These are phyloP conservation scores for Trichonephila clavipes DNA, from an alignment of 1,140 invertebrate genomes.

Conservation along the genomic window DNA sequence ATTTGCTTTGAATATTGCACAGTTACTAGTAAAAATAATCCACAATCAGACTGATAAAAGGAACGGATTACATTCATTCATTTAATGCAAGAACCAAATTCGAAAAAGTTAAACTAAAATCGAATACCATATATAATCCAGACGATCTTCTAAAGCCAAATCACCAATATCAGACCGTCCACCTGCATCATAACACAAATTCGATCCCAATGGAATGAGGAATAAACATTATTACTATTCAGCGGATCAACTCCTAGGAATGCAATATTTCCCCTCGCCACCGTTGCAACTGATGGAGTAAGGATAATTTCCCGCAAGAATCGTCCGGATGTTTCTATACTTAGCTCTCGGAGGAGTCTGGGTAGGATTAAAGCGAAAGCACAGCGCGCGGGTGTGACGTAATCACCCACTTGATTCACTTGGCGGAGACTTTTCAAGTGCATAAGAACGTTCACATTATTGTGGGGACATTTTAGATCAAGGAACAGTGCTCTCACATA, in stretches of 20 bases:
- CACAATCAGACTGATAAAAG: no score
- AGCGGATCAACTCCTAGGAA: neutral
- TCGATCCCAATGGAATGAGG: neutral
- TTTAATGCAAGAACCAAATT: no score
- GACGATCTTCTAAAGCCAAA: no score
- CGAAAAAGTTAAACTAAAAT: no score
- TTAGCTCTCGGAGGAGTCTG: neutral
- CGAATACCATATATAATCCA: no score
- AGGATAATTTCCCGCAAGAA: neutral
- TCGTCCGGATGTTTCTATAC: slow-evolving; percentile 18
- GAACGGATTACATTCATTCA: no score
- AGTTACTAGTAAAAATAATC: no score
- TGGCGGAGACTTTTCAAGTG: neutral
- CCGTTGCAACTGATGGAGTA: neutral
- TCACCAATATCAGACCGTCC: no score
- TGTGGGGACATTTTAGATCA: neutral
- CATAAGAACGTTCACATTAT: slow-evolving; percentile 30
- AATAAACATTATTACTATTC: neutral
- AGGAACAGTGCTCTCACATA: neutral
- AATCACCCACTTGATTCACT: slow-evolving; percentile 49
- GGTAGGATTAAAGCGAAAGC: slow-evolving; percentile 1
- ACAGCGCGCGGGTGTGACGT: slow-evolving; percentile 56
- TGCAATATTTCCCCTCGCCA: neutral
- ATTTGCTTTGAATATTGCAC: no score
- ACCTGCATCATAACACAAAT: neutral